Evolutionary conservation across 2,888 invertebrate genomes (phyloP).

Genomic region (Xanthia icteritia): DNA sequence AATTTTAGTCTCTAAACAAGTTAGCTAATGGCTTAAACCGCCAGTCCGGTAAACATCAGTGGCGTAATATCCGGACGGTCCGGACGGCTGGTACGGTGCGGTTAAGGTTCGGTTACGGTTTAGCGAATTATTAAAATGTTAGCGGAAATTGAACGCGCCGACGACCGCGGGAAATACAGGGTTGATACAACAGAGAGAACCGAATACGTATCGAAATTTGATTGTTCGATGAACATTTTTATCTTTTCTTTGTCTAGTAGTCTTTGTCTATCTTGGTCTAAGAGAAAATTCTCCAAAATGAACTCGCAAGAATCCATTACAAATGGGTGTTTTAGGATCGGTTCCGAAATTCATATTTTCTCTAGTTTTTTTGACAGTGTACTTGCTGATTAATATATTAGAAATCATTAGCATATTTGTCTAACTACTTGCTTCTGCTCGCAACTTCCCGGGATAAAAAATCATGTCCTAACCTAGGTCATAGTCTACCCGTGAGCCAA

Average conservation of each 20-base stretch:
- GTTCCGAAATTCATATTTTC: background rate
- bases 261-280: too few species aligned
- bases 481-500: too few species aligned
- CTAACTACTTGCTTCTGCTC: too few species aligned
- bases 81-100: background rate
- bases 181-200: background rate
- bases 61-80: constrained; percentile 44
- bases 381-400: too few species aligned
- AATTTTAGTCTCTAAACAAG: constrained; percentile 22
- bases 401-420: too few species aligned
- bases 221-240: too few species aligned
- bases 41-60: constrained; percentile 32
- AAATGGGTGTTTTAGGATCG: background rate
- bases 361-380: background rate
- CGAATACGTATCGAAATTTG: background rate
- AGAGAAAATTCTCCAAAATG: too few species aligned
- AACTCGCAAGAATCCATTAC: too few species aligned
- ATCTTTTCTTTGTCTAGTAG: too few species aligned
- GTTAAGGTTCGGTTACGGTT: background rate
- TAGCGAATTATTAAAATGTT: constrained; percentile 52
- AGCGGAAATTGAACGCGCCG: constrained; percentile 50
- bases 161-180: constrained; percentile 14
- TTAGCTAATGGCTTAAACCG: constrained; percentile 22
- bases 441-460: too few species aligned
- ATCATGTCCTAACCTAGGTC: too few species aligned